phyloP scores from a whole-genome alignment of 2,888 invertebrate species.

The Lepidocyrtoides sp. region DNA sequence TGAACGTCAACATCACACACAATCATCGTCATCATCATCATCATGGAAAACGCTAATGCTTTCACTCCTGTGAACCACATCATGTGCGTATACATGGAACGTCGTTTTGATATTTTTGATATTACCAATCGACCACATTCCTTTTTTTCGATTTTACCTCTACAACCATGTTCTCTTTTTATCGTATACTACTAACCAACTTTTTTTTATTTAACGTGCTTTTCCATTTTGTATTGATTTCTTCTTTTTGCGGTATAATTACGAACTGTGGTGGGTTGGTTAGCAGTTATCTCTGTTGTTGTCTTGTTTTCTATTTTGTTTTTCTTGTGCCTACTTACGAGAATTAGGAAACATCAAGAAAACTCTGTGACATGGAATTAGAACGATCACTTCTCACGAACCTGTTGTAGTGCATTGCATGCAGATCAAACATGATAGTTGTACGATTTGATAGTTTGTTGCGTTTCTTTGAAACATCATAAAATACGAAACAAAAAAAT shows the following conservation, averaged over 20 bases:
- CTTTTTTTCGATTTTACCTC: not conserved
- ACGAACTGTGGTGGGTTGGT: too few relatives aligned
- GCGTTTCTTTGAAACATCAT: too few relatives aligned
- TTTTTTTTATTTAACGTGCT: not conserved
- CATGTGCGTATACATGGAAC: too few relatives aligned
- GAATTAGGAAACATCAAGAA: slow-evolving; percentile 6
- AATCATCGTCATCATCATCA: not conserved
- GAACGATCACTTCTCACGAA: slow-evolving; percentile 42
- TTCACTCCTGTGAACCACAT: not conserved
- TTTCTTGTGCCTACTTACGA: not conserved
- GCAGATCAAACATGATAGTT: slow-evolving; percentile 7
- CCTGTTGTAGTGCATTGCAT: too few relatives aligned
- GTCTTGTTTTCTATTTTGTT: not conserved
- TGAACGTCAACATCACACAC: not conserved
- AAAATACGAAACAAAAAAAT: too few relatives aligned
- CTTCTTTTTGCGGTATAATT: not conserved
- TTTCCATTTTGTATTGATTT: not conserved
- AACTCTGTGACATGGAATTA: slow-evolving; percentile 5
- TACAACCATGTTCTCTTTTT: too few relatives aligned
- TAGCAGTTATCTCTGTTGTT: too few relatives aligned
- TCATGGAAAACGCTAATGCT: not conserved
- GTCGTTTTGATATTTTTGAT: too few relatives aligned
- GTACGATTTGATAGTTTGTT: too few relatives aligned
- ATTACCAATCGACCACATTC: not conserved
- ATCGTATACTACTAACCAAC: not conserved